Evolutionary conservation across 2,797 vertebrate genomes (phyloP), one percentile per base, ranked within the genome.

Genomic region (Arctocebus calabarensis): DNA sequence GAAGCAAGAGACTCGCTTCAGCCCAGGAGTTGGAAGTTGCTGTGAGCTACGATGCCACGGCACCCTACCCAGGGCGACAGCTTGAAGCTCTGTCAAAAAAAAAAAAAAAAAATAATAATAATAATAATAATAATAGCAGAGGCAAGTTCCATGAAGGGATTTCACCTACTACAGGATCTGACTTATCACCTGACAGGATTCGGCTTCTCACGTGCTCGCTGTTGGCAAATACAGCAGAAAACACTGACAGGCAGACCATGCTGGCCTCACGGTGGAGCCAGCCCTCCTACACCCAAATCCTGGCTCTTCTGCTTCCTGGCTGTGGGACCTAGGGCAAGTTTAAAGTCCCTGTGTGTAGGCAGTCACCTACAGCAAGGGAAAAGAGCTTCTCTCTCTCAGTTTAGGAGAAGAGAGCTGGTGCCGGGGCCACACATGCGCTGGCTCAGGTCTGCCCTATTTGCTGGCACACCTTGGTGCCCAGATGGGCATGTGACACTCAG

Each of bases 401-500:
- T 5, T 1, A 3, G 57, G 27, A n/a, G 13, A 25, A 32, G 7
- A 27, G 82, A 77, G 70, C n/a, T 0, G 11, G 19, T 1, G 12
- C 29, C 25, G 2, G 1, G 61, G 52, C 66, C 22, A 34, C 2
- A 1, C 17, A 20, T 3, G 64, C 19, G 19, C 34, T 22, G 2
- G 34, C 64, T 66, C 1, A 8, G 64, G 25, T 66, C 59, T 3
- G 13, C 78, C 9, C 68, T 27, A 3, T 13, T 22, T 11, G 48
- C 52, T 16, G 13, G 1, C 0, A 62, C 40, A 7, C 23, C 29
- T 55, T 11, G 29, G 5, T 0, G 2, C 25, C 43, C 23, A 13
- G 48, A 11, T 3, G n/a, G 34, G 2, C 0, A 0, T 3, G 7
- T 23, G 61, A 40, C 52, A 48, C 1, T 9, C 1, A 0, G 74